Evolutionary conservation across 2,797 vertebrate genomes (phyloP).

Genomic region (Rhinella marina): DNA sequence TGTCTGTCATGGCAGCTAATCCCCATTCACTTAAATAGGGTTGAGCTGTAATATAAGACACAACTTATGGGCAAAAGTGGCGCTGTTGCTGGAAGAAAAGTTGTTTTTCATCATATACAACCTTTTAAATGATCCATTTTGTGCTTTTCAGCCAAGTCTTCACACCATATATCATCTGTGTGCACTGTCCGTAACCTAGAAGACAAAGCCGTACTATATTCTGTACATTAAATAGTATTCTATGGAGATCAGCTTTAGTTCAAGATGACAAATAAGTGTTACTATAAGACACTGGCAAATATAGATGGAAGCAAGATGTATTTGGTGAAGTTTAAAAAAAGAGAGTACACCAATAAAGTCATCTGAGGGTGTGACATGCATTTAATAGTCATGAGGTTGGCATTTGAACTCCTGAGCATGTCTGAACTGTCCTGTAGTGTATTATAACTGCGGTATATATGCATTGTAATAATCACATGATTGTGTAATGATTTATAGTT

Average conservation of each 20-base stretch:
- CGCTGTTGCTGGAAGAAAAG: neutral
- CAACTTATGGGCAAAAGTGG: neutral
- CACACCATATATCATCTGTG: neutral
- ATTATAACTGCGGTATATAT: neutral
- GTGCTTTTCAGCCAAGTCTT: neutral
- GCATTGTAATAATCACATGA: neutral
- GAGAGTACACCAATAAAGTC: neutral
- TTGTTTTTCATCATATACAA: neutral
- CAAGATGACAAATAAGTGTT: neutral
- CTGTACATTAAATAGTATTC: neutral
- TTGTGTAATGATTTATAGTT: neutral
- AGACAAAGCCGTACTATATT: neutral
- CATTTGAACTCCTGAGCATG: slow-evolving; percentile 48
- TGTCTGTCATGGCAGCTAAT: too few relatives aligned
- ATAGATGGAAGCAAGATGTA: neutral
- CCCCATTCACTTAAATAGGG: neutral
- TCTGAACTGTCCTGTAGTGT: slow-evolving; percentile 14
- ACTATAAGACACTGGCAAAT: neutral
- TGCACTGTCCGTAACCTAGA: neutral
- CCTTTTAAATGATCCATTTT: neutral
- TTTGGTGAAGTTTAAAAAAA: neutral
- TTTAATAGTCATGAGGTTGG: neutral
- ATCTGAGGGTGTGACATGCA: neutral
- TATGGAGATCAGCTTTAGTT: neutral
- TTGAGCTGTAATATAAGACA: neutral